phyloP scores from a whole-genome alignment of 2,888 invertebrate genomes.

The Subacronicta megacephala region DNA sequence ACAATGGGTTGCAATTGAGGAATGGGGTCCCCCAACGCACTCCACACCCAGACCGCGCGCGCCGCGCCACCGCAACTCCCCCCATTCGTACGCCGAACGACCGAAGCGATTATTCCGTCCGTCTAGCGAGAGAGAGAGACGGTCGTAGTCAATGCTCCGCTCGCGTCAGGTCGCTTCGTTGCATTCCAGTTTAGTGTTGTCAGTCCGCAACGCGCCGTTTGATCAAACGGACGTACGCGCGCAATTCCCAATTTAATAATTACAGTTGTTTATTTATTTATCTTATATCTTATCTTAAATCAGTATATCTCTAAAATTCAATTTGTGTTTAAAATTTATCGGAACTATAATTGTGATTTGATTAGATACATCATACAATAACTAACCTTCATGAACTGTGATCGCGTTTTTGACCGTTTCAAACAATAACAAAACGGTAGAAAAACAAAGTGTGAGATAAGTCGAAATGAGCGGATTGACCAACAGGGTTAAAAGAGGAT shows the following conservation, averaged over 20 bases:
- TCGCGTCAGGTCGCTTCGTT: constrained; percentile 69
- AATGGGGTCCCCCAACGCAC: constrained; percentile 53
- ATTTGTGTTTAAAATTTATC: constrained; percentile 55
- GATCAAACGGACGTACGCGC: constrained; percentile 72
- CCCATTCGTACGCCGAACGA: constrained; percentile 39
- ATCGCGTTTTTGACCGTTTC: constrained; percentile 79
- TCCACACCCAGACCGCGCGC: constrained; percentile 45
- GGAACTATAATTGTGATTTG: constrained; percentile 48
- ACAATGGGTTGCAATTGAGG: constrained; percentile 56
- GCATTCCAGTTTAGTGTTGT: constrained; percentile 64
- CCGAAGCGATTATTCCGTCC: constrained; percentile 83
- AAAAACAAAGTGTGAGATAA: constrained; percentile 78
- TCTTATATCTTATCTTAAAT: constrained; percentile 60
- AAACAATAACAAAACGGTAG: constrained; percentile 80
- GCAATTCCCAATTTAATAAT: constrained; percentile 56
- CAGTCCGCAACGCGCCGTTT: constrained; percentile 83
- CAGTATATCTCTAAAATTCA: constrained; percentile 71
- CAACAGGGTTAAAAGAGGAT: constrained; percentile 88
- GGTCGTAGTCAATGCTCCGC: constrained; percentile 76
- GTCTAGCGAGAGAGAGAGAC: constrained; percentile 82
- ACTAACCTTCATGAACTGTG: constrained; percentile 80
- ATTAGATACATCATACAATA: constrained; percentile 53
- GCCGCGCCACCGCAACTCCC: constrained; percentile 50
- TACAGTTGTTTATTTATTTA: constrained; percentile 72
- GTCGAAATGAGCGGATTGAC: constrained; percentile 89